Conservation (phyloP, 2,888 invertebrate species). For the Drosophila sordidula region DNA sequence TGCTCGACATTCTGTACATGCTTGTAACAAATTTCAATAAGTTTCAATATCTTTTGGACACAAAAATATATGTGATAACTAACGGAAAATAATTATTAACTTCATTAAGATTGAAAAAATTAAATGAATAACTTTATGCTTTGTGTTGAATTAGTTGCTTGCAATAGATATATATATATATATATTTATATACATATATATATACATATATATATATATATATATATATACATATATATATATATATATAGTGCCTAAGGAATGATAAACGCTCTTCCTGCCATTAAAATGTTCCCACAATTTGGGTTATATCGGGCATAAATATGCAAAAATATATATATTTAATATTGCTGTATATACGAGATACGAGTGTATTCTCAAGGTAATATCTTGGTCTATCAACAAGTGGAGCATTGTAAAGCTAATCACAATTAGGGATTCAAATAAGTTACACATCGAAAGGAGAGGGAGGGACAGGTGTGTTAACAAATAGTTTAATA, state of each 20-base stretch:
- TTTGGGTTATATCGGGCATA: slow-evolving; percentile 36
- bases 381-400: background rate
- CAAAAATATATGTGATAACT: slow-evolving; percentile 52
- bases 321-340: slow-evolving; percentile 13
- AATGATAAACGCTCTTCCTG: slow-evolving; percentile 50
- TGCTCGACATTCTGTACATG: slow-evolving; percentile 17
- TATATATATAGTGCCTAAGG: slow-evolving; percentile 51
- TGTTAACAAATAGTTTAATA: slow-evolving; percentile 53
- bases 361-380: slow-evolving; percentile 1
- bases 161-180: slow-evolving; percentile 20
- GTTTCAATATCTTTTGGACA: slow-evolving; percentile 24
- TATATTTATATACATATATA: no score
- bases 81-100: slow-evolving; percentile 15
- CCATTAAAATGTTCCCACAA: slow-evolving; percentile 26
- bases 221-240: background rate
- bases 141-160: slow-evolving; percentile 29
- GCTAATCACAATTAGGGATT: slow-evolving; percentile 11
- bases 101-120: background rate
- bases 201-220: slow-evolving; percentile 25
- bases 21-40: slow-evolving; percentile 12
- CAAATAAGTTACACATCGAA: slow-evolving; percentile 3
- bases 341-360: slow-evolving; percentile 13
- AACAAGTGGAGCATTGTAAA: slow-evolving; percentile 6
- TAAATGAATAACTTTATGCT: slow-evolving; percentile 1
- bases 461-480: slow-evolving; percentile 55